Evolutionary conservation across 2,888 invertebrate species (phyloP).

Genomic region (Drosophila borealis): DNA sequence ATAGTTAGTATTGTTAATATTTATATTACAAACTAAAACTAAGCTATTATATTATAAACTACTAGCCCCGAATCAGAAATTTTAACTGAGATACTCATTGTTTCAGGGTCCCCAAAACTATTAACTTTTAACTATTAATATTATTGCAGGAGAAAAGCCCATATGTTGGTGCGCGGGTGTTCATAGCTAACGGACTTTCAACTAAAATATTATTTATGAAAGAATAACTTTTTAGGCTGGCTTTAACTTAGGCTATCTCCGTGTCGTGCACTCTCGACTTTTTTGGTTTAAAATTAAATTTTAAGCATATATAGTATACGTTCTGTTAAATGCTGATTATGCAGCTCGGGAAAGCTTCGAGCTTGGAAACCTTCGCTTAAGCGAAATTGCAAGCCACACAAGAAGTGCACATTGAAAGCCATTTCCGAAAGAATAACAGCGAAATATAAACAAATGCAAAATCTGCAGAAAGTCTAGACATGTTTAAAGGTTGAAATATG

Average conservation of each 20-base stretch:
- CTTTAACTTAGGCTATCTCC: neutral
- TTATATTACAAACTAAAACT: too few relatives aligned
- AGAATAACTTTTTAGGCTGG: neutral
- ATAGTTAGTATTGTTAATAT: too few relatives aligned
- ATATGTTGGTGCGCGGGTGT: too few relatives aligned
- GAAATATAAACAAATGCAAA: neutral
- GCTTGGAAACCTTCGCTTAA: slow-evolving; percentile 24
- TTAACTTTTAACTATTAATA: too few relatives aligned
- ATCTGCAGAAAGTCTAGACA: neutral
- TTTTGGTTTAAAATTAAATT: neutral
- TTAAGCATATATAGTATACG: neutral
- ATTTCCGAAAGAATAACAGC: slow-evolving; percentile 29
- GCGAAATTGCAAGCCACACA: slow-evolving; percentile 29
- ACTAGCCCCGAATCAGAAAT: too few relatives aligned
- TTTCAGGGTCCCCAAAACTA: too few relatives aligned
- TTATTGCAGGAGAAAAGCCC: too few relatives aligned
- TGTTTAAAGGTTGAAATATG: neutral
- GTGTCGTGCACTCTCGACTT: neutral
- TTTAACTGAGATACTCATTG: too few relatives aligned
- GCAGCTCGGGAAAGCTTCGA: slow-evolving; percentile 4
- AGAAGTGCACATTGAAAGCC: slow-evolving; percentile 21
- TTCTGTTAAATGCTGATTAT: slow-evolving; percentile 25
- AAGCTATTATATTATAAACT: too few relatives aligned
- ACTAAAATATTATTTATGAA: neutral
- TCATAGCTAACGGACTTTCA: too few relatives aligned